Percentiles rank a stretch among this genome's conserved stretches.
Conservation (phyloP, 2,113 vertebrate species). For the Ifrita kowaldi region DNA sequence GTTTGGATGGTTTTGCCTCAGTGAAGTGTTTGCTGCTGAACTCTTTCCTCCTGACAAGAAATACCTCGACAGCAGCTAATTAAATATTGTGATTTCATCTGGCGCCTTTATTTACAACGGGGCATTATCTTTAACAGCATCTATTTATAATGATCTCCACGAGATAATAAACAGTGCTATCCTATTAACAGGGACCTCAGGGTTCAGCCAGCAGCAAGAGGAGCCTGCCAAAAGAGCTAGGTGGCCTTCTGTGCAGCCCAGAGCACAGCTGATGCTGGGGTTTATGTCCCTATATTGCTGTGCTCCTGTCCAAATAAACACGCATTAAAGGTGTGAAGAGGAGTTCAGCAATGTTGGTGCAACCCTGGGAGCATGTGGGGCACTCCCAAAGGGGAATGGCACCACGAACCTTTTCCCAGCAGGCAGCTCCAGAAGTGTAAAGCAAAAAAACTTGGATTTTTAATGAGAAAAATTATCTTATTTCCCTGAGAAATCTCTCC, state of each 20-base stretch:
- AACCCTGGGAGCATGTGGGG: background rate
- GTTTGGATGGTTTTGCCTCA: background rate
- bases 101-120: slow-evolving; percentile 37
- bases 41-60: slow-evolving; percentile 16
- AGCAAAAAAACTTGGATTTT: background rate
- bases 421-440: background rate
- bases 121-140: slow-evolving; percentile 43
- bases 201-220: slow-evolving; percentile 53
- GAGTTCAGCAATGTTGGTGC: background rate
- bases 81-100: slow-evolving; percentile 55
- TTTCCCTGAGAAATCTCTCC: background rate
- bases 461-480: background rate
- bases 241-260: slow-evolving; percentile 24
- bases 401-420: background rate
- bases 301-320: background rate
- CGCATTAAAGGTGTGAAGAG: background rate
- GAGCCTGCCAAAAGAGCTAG: slow-evolving; percentile 51
- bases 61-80: slow-evolving; percentile 21
- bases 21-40: background rate
- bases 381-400: background rate
- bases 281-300: background rate
- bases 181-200: slow-evolving; percentile 22
- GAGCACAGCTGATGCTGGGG: background rate
- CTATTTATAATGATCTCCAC: slow-evolving; percentile 54
- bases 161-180: slow-evolving; percentile 59